Evolutionary conservation across 2,888 invertebrate genomes (phyloP).

Genomic region (Tolmerus cingulatus): DNA sequence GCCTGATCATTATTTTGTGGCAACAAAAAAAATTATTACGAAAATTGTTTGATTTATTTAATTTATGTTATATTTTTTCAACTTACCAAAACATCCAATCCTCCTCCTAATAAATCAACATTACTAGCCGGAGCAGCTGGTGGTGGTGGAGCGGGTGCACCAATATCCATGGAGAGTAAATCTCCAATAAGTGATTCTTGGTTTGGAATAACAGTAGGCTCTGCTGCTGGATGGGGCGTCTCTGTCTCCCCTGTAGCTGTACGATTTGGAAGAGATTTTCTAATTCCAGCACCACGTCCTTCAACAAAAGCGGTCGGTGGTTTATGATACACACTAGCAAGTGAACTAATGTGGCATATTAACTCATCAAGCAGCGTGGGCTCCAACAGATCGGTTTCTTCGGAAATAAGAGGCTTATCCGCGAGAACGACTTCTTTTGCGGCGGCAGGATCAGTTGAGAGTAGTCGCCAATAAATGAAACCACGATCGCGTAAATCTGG

Average conservation of each 20-base stretch:
- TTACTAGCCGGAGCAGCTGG: slow-evolving; percentile 69
- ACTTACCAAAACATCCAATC: slow-evolving; percentile 82
- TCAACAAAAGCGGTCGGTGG: slow-evolving; percentile 99
- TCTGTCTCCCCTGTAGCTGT: slow-evolving; percentile 56
- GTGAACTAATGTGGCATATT: slow-evolving; percentile 96
- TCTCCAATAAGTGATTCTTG: slow-evolving; percentile 97
- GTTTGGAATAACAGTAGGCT: slow-evolving; percentile 74
- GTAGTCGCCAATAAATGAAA: slow-evolving; percentile 98
- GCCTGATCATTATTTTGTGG: no score
- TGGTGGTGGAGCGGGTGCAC: slow-evolving; percentile 71
- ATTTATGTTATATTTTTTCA: background rate
- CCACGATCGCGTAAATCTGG: slow-evolving; percentile 98
- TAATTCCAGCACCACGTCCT: slow-evolving; percentile 79
- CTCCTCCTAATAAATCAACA: slow-evolving; percentile 87
- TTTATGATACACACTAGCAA: slow-evolving; percentile 99
- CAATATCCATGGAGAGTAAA: slow-evolving; percentile 95
- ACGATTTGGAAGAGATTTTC: slow-evolving; percentile 81
- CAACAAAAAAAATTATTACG: no score
- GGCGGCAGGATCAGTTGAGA: slow-evolving; percentile 98
- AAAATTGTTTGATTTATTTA: background rate
- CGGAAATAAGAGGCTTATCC: slow-evolving; percentile 98
- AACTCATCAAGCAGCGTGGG: slow-evolving; percentile 97
- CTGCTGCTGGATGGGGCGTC: slow-evolving; percentile 55
- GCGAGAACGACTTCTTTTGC: slow-evolving; percentile 99
- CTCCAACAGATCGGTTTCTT: slow-evolving; percentile 97